phyloP scores from a whole-genome alignment of 2,113 vertebrate genomes.

The human region DNA sequence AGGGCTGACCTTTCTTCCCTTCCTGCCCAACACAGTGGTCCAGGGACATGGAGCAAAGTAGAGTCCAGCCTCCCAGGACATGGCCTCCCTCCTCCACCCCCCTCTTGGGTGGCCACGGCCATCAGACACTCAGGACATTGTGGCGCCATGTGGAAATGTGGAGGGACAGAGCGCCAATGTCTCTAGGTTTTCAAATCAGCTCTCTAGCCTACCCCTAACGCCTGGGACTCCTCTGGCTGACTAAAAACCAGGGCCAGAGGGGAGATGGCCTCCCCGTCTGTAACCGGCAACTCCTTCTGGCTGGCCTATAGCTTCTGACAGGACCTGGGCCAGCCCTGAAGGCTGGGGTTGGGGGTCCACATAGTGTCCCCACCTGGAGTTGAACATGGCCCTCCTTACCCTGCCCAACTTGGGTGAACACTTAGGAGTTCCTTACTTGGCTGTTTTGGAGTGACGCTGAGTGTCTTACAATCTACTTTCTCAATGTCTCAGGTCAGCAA shows the following conservation, averaged over 20 bases:
- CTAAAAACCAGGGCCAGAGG: not conserved
- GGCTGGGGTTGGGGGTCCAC: not conserved
- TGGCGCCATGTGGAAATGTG: not conserved
- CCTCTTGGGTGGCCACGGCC: not conserved
- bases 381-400: too few species aligned
- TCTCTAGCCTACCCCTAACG: not conserved
- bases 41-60: not conserved
- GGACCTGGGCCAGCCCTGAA: not conserved
- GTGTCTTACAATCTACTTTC: not conserved
- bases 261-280: not conserved
- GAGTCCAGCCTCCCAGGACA: not conserved
- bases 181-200: not conserved
- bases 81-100: not conserved
- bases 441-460: not conserved
- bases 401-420: not conserved
- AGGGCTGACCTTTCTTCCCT: not conserved
- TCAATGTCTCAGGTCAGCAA: not conserved
- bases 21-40: not conserved
- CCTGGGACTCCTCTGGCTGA: too few species aligned
- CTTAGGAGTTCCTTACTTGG: not conserved
- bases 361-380: not conserved
- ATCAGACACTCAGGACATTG: not conserved
- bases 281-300: not conserved
- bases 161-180: not conserved
- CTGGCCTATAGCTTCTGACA: not conserved